Base-by-base conservation (phyloP, 2,113 vertebrate species). In the Bungarus multicinctus region DNA sequence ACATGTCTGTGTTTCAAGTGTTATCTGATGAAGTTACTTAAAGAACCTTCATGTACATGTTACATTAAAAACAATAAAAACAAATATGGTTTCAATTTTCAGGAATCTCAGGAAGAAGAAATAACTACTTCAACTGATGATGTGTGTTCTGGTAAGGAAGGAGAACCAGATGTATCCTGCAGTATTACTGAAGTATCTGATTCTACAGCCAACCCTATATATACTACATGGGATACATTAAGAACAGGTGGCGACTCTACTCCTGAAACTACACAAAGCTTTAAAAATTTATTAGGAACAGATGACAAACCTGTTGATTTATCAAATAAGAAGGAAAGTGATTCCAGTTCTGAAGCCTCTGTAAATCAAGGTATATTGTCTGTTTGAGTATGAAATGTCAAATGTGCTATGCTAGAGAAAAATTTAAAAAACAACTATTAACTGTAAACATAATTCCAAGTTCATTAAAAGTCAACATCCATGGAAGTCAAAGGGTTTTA, bases 241-340 rank as follows among this genome's bases (percentile, higher is more conserved):
- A 94, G 5, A 92, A 74, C 92, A 93, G 91, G 93, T 90, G 97
- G 97, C 50, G 97, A 43, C 3, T 43, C 74, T 43, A 81, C 6
- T 81, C 34, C 74, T 81, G 74, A 81, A 43, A 81, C 74, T 81
- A 1, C 88, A 58, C 85, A 58, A 7, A 92, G 50, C 58, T 87
- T 94, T 8, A 86, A 96, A 87, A 0, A 91, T 94, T 94, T 43
- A 39, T 89, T 95, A 92, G 94, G 4, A 92, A 69, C 92, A 92
- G 92, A 94, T 90, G 97, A 97, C 50, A 97, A 95, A 90, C 99
- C 99, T 74, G 98, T 99, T 64, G 98, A 99, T 95, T 97, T 99
- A 93, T 99, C 98, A 39, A 97, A 98, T 34, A 99, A 98, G 96
- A 98, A 97, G 89, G 98, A 96, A 93, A 81, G 52, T 55, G 98